Conservation (phyloP, 2,888 invertebrate species). For the Antheraea yamamai region DNA sequence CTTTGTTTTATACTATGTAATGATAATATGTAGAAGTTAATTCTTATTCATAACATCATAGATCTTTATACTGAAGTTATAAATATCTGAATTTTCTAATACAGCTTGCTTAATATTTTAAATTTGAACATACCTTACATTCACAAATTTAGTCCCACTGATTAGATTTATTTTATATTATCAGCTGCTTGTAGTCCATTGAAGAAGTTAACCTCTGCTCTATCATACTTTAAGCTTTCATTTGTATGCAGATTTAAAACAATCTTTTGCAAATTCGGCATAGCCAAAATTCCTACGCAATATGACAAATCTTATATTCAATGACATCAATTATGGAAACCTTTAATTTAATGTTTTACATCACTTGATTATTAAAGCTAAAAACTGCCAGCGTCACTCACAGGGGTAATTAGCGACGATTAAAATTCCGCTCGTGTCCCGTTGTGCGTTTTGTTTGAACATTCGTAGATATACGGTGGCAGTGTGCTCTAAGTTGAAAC, state of each 20-base stretch:
- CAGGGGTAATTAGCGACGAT: constrained; percentile 56
- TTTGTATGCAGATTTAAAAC: neutral
- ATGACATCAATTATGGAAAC: neutral
- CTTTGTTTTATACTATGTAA: no score
- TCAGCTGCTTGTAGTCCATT: no score
- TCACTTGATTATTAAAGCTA: constrained; percentile 37
- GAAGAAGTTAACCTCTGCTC: no score
- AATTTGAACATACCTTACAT: no score
- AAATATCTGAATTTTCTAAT: no score
- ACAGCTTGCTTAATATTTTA: no score
- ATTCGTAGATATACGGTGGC: constrained; percentile 48
- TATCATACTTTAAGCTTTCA: no score
- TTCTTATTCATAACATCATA: no score
- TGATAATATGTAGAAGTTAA: no score
- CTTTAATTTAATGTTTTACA: neutral
- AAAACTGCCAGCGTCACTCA: constrained; percentile 38
- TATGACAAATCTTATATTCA: neutral
- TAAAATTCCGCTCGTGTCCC: constrained; percentile 61
- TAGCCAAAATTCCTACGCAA: neutral
- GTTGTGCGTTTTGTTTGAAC: constrained; percentile 60
- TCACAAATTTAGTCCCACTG: no score
- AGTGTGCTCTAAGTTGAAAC: constrained; percentile 54
- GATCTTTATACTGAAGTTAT: no score
- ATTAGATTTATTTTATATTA: no score
- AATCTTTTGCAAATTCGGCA: neutral